Base-by-base conservation (phyloP, 2,113 vertebrate genomes). In the Merops nubicus region DNA sequence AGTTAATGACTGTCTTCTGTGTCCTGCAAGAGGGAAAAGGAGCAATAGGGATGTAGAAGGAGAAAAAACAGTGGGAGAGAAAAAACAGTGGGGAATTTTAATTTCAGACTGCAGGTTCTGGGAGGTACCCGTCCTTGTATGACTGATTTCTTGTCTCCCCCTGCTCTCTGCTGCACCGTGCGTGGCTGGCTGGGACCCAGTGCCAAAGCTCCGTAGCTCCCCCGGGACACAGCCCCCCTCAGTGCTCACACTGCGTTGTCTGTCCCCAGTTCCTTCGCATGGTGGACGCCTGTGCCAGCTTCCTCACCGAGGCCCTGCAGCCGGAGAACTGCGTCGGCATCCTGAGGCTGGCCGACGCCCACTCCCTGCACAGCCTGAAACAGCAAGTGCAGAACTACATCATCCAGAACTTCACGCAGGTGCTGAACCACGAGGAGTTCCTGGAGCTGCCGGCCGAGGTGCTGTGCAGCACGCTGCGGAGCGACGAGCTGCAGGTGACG, bases 241-340 rank as follows among this genome's bases (percentile, higher is more conserved):
- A 50, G 47, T 85, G 51, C 57, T 93, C 28, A 79, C 2, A 29
- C 3, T 51, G 40, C 28, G 47, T 47, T 81, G 81, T 97, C 47
- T 95, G 87, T 38, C 74, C 81, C 11, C 83, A 99, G 99, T 99
- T 99, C 93, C 97, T 99, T 29, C 98, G 99, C 67, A 99, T 99
- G 97, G 99, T 99, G 54, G 99, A 99, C 13, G 99, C 99, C 6
- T 99, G 99, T 42, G 97, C 99, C 60, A 98, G 85, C 82, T 99
- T 99, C 75, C 98, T 99, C 78, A 98, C 97, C 0, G 99, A 99
- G 91, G 99, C 98, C 4, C 97, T 99, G 59, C 98, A 99, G 40
- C 98, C 99, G 0, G 99, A 99, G 80, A 99, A 99, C 95, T 99
- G 99, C 6, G 98, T 99, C 13, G 99, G 98, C 23, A 98, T 99